phyloP scores from a whole-genome alignment of 1,140 invertebrate genomes.

The Berghia stephanieae region DNA sequence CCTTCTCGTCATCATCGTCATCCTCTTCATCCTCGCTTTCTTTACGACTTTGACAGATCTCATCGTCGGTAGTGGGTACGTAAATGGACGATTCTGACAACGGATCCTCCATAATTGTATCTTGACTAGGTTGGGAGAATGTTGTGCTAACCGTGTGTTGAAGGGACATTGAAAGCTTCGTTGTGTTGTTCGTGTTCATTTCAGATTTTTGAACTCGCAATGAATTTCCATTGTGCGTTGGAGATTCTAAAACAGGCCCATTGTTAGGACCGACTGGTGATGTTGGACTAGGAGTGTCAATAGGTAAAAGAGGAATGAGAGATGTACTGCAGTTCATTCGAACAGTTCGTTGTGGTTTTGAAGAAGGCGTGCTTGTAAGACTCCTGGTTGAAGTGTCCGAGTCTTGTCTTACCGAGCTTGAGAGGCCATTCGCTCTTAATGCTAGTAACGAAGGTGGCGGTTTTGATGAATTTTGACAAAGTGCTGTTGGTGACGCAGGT shows the following conservation, averaged over 20 bases:
- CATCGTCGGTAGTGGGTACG: background rate
- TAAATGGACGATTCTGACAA: background rate
- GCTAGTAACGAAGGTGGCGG: background rate
- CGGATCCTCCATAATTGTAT: slow-evolving; percentile 25
- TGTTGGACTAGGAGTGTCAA: slow-evolving; percentile 36
- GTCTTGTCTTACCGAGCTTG: slow-evolving; percentile 4
- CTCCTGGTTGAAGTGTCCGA: slow-evolving; percentile 25
- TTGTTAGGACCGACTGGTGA: background rate
- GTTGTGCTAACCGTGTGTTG: slow-evolving; percentile 39
- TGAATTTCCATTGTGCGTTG: too few species aligned
- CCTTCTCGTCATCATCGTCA: slow-evolving; percentile 29
- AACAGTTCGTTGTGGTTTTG: background rate
- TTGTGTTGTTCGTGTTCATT: background rate
- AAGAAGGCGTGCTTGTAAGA: background rate
- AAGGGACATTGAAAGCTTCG: slow-evolving; percentile 3
- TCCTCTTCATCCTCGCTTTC: slow-evolving; percentile 25
- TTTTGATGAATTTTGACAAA: slow-evolving; percentile 28
- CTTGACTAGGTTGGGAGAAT: slow-evolving; percentile 41
- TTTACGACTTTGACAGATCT: too few species aligned
- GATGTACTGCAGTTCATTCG: slow-evolving; percentile 40
- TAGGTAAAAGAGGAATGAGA: slow-evolving; percentile 44
- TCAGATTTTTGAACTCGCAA: too few species aligned
- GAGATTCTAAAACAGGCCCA: too few species aligned
- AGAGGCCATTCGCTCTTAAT: slow-evolving; percentile 15
- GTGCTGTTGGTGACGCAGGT: slow-evolving; percentile 43